Base-by-base conservation (phyloP, 1,140 invertebrate species). In the Penaeus chinensis region DNA sequence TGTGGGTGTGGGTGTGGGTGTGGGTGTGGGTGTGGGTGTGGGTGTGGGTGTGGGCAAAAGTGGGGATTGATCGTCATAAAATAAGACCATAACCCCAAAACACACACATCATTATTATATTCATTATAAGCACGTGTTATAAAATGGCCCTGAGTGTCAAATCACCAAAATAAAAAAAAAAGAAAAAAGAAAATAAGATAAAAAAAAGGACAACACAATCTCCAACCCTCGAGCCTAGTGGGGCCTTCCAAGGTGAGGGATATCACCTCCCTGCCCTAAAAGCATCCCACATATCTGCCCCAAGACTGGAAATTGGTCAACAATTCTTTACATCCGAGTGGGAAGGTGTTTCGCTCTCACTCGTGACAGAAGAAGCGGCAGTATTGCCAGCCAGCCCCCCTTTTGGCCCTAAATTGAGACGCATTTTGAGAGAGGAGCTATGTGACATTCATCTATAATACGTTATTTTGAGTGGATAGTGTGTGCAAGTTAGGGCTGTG, bases 131-230 rank as follows among this genome's bases (percentile, higher is more conserved):
- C 84, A 85, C 77, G 42, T 85, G 76, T 79, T 85, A 85, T 85
- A 85, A 85, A 85, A 80, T 85, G 84, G 78, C 84, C 84, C 84
- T 85, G 84, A 85, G 84, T 85, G 76, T 80, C 84, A 85, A 85
- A 85, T 85, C 84, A 85, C 84, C 77, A 27, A 80, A 80, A 85
- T 37, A 27, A 37, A 80, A 85, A 54, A 16, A 54, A 54, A 54
- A 54, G 2, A 54, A 54, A 54, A 54, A 54, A 16, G 10, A 2
- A 54, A 54, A 54, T 11, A 54, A 54, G 10, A 13, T 10, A 13
- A 54, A 54, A 54, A 85, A 85, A 65, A 66, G 77, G 65, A 42
- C 42, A 76, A 80, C 77, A 42, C 84, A 79, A 85, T 79, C 63
- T 11, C 5, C 82, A 61, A 84, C 54, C 82, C 61, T 76, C 27